These are phyloP conservation scores for Gyps fulvus DNA, from an alignment of 2,113 vertebrate species.

Conservation along the genomic window DNA sequence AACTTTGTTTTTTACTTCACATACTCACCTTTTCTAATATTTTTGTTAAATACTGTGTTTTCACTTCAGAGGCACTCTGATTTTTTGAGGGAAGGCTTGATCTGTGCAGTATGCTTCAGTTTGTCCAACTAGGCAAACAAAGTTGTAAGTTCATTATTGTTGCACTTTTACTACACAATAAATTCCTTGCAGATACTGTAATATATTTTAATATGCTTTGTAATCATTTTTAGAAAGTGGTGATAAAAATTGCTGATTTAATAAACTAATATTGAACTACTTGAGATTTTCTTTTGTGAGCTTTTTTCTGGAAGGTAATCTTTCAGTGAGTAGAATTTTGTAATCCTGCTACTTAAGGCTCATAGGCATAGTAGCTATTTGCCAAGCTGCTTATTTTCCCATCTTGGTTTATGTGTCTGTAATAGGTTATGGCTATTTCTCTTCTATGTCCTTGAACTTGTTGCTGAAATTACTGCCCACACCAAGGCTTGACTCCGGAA, in stretches of 20 bases:
- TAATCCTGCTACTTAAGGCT: background rate
- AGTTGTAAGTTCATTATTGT: conserved; percentile 26
- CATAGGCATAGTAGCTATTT: background rate
- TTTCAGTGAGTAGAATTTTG: background rate
- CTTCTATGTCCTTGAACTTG: background rate
- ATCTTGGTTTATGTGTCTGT: background rate
- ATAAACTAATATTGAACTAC: conserved; percentile 61
- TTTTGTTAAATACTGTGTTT: conserved; percentile 13
- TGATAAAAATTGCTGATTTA: conserved; percentile 42
- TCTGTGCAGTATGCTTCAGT: background rate
- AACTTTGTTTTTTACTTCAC: background rate
- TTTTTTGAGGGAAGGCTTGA: conserved; percentile 22
- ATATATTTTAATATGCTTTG: conserved; percentile 67
- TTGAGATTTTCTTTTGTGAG: background rate
- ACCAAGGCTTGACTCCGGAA: background rate
- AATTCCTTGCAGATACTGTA: conserved; percentile 57
- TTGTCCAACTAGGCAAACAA: background rate
- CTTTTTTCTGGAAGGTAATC: background rate
- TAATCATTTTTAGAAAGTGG: conserved; percentile 49
- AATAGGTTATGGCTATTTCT: background rate
- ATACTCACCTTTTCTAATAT: background rate
- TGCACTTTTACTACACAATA: conserved; percentile 41
- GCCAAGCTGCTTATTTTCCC: background rate
- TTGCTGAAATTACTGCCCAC: background rate
- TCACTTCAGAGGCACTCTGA: background rate